Percentiles rank a stretch among this genome's conserved stretches.
phyloP scores from a whole-genome alignment of 1,140 invertebrate species.

The Probaryconus sp. region DNA sequence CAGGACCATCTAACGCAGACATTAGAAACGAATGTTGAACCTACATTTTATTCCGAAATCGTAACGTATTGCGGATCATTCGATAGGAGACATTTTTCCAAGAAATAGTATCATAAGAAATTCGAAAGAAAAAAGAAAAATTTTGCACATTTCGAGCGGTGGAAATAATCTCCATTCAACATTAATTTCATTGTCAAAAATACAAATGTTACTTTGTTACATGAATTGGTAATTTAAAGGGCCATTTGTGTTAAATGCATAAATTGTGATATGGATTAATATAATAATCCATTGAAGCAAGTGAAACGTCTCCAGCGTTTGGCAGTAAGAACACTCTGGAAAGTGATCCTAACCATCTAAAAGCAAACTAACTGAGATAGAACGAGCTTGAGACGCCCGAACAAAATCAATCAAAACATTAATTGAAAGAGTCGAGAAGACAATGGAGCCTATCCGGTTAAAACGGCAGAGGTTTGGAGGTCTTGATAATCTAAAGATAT shows the following conservation, averaged over 20 bases:
- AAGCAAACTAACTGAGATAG: constrained; percentile 40
- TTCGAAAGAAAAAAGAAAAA: constrained; percentile 27
- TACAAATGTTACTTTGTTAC: too few relatives aligned
- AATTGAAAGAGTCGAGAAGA: constrained; percentile 78
- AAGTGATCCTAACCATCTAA: constrained; percentile 39
- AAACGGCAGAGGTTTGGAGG: constrained; percentile 65
- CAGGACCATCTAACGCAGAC: constrained; percentile 29
- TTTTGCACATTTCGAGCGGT: too few relatives aligned
- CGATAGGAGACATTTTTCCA: constrained; percentile 26
- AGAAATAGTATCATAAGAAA: too few relatives aligned
- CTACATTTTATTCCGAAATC: constrained; percentile 56
- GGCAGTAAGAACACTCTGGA: too few relatives aligned
- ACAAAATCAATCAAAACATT: constrained; percentile 79
- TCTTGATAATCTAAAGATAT: constrained; percentile 78
- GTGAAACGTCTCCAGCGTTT: too few relatives aligned
- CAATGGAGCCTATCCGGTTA: constrained; percentile 70
- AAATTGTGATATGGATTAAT: too few relatives aligned
- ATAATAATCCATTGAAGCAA: too few relatives aligned
- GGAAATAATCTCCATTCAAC: too few relatives aligned
- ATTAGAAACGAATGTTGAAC: constrained; percentile 58
- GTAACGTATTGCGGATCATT: constrained; percentile 34
- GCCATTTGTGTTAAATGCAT: too few relatives aligned
- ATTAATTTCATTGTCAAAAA: too few relatives aligned
- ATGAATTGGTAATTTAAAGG: too few relatives aligned
- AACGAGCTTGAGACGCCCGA: constrained; percentile 58